Base-by-base conservation (phyloP, 1,140 invertebrate genomes). In the Drosophila parabipectinata region DNA sequence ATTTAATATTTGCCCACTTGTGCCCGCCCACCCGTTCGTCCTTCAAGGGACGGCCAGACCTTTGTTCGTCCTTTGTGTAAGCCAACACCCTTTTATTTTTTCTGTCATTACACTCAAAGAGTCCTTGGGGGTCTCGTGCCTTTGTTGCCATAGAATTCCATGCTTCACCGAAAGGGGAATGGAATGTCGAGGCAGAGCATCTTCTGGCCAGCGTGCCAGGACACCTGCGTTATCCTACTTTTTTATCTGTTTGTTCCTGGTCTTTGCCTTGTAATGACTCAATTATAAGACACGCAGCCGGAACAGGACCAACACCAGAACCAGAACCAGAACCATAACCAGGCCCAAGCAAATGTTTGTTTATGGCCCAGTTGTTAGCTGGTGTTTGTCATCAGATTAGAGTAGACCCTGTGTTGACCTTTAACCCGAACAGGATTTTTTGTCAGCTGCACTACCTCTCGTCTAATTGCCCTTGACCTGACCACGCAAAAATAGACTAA, bases 231-330 rank as follows among this genome's bases (percentile, higher is more conserved):
- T 67, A 72, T 63, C 50, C 56, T 6, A 39, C 62, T 62, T 71
- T 55, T 48, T 66, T 75, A 44, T 55, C 28, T 66, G 50, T 77
- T 77, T 77, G 74, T 34, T 74, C 32, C 47, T 45, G 53, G 44
- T 56, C 72, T 53, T 30, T 45, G 64, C 51, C 71, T 60, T 72
- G 69, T 87, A 87, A 87, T 81, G 82, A 82, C 81, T 85, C 78
- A 85, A 85, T 85, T 85, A 85, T 78, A 87, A 74, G 78, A 78
- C 81, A 85, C 82, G 81, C 73, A 81, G 77, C 34, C 39, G 18
- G 37, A 18, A 18, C 41, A 44, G 41, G 4, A 18, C 41, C 41
- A 15, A 44, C 41, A 34, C 39, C 12, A 41, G 67, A 37, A n/a
- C 34, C 34, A 37, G 34, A 10, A 37, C 34, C n/a, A n/a, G n/a